Conservation (phyloP, 2,113 vertebrate genomes). For the Caloenas nicobarica region DNA sequence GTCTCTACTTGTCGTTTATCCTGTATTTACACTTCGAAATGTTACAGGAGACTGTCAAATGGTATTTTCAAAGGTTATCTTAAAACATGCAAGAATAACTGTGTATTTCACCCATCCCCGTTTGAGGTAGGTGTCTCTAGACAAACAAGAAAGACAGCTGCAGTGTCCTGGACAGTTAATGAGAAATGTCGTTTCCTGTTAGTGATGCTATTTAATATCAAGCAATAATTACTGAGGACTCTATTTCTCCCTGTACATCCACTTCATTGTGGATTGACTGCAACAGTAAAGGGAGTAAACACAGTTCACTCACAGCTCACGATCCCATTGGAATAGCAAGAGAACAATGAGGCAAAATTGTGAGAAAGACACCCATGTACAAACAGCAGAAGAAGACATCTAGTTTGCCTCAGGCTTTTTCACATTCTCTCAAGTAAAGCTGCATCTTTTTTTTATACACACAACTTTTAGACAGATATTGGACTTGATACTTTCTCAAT, state of each 20-base stretch:
- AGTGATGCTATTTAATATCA: background rate
- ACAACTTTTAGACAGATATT: background rate
- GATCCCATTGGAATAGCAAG: background rate
- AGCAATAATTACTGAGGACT: background rate
- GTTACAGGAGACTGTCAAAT: background rate
- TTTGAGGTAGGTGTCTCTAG: background rate
- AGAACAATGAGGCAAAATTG: background rate
- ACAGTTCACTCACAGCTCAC: background rate
- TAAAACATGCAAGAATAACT: background rate
- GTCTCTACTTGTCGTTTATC: background rate
- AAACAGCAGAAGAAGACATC: background rate
- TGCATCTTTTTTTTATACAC: fast-evolving
- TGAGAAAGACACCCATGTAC: background rate
- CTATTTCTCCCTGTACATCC: background rate
- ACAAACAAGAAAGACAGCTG: background rate
- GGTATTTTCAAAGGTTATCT: background rate
- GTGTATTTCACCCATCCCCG: background rate
- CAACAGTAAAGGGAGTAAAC: background rate
- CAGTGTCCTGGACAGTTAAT: background rate
- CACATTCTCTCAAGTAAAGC: background rate
- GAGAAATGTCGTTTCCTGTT: background rate
- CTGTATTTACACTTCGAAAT: background rate
- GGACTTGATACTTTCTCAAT: background rate
- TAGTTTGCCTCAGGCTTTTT: background rate
- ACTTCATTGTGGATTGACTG: background rate